Percentiles rank a stretch among this genome's conserved stretches.
These are phyloP conservation scores for Toxonevra muliebris DNA, from an alignment of 2,888 invertebrate species.

Conservation along the genomic window DNA sequence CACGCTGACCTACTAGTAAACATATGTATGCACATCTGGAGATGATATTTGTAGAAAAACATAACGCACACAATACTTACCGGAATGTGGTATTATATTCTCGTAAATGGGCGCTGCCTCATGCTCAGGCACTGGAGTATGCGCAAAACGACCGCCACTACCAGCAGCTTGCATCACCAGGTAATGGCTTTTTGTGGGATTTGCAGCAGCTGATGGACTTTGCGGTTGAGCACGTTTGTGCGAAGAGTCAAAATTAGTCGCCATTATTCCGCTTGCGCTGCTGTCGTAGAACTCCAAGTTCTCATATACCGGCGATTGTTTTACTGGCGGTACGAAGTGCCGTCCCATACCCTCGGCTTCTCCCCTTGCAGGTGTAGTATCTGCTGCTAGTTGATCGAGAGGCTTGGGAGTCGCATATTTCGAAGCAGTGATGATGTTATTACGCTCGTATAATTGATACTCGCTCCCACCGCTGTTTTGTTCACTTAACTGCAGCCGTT, in stretches of 20 bases:
- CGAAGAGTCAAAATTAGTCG: constrained; percentile 60
- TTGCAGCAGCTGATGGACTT: constrained; percentile 58
- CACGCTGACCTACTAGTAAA: constrained; percentile 60
- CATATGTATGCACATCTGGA: not conserved
- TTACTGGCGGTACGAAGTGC: constrained; percentile 15
- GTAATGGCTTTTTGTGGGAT: constrained; percentile 65
- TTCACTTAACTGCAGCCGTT: constrained; percentile 55
- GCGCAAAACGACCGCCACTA: constrained; percentile 63
- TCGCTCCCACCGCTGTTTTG: constrained; percentile 37
- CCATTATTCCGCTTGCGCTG: constrained; percentile 18
- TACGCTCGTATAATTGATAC: constrained; percentile 73
- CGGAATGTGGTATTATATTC: constrained; percentile 70
- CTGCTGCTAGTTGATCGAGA: constrained; percentile 62
- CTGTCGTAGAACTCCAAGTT: constrained; percentile 81
- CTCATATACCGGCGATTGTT: constrained; percentile 75
- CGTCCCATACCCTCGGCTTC: constrained; percentile 45
- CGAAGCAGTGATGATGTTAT: constrained; percentile 79
- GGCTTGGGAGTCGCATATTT: constrained; percentile 82
- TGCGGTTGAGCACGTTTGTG: constrained; percentile 83
- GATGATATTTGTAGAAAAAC: not conserved
- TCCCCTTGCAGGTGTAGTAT: constrained; percentile 65
- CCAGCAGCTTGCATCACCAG: constrained; percentile 58
- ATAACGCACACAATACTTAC: constrained; percentile 34
- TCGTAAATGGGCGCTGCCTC: constrained; percentile 72
- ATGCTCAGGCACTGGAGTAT: constrained; percentile 67